Base-by-base conservation (phyloP, 1,140 invertebrate genomes). In the Rhyacophila brunnea region DNA sequence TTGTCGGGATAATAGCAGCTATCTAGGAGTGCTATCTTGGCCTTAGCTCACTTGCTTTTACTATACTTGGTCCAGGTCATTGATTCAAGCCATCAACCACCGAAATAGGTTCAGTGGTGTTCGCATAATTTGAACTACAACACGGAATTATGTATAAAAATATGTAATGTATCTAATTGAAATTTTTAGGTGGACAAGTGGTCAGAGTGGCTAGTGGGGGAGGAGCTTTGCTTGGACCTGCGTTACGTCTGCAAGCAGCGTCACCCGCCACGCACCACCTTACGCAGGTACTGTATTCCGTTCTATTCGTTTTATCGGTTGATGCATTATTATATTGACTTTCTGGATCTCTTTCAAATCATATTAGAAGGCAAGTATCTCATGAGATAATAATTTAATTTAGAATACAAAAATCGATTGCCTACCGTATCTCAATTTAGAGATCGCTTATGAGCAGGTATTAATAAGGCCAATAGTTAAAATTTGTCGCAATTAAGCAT, bases 141-240 rank as follows among this genome's bases (percentile, higher is more conserved):
- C 4, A 28, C 23, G 23, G 23, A 28, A 9, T 28, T 5, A 5
- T 45, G n/a, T n/a, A n/a, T n/a, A n/a, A n/a, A 45, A 45, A 10
- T 17, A 5, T 45, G 43, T 45, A 15, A 4, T 15, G 13, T 45
- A 19, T 45, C n/a, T n/a, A n/a, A n/a, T 45, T 45, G 10, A 3
- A 45, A 17, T 17, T 46, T 13, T 53, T 40, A 57, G 54, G 62
- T 42, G 62, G 62, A 6, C 58, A 60, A 58, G 58, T 64, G 14
- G 62, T 64, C 0, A 28, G 62, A 9, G 62, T 64, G 6, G 62
- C 62, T 1, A 51, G 48, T 17, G 58, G 62, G 10, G 53, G 57
- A 3, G 62, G 62, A 11, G 45, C 57, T 32, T 38, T 64, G 10
- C 44, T 64, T 9, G 62, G 58, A 11, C 53, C 58, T 5, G 50